Evolutionary conservation across 2,797 vertebrate genomes (phyloP).

Genomic region (Austrolebias charrua): DNA sequence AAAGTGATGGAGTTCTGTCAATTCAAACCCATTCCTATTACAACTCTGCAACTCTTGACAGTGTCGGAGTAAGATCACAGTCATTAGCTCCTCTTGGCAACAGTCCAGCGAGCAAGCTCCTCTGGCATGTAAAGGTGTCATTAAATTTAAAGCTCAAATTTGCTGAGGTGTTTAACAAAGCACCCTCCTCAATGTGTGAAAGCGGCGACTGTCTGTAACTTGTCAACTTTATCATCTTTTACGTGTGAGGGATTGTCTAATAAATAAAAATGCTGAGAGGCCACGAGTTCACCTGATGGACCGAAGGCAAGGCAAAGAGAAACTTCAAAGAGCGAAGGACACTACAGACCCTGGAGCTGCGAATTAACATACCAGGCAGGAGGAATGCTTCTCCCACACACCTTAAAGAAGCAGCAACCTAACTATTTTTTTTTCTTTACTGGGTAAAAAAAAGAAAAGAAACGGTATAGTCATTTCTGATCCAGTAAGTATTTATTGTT

Average conservation of each 20-base stretch:
- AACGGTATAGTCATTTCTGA: slow-evolving; percentile 2
- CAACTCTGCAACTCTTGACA: slow-evolving; percentile 32
- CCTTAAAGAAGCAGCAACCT: slow-evolving; percentile 48
- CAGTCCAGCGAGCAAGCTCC: slow-evolving; percentile 67
- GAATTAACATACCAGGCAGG: slow-evolving; percentile 74
- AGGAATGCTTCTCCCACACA: slow-evolving; percentile 76
- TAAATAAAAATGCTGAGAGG: slow-evolving; percentile 68
- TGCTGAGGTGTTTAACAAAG: slow-evolving; percentile 72
- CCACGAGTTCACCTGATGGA: slow-evolving; percentile 62
- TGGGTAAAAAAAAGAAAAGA: background rate
- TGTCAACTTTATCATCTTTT: slow-evolving; percentile 71
- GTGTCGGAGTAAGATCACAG: slow-evolving; percentile 34
- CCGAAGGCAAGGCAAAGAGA: slow-evolving; percentile 39
- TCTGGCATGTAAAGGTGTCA: slow-evolving; percentile 73
- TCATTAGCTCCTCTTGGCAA: slow-evolving; percentile 66
- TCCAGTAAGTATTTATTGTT: slow-evolving; percentile 14
- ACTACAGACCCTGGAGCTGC: slow-evolving; percentile 67
- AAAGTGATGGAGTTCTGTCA: slow-evolving; percentile 22
- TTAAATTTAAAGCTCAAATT: slow-evolving; percentile 75
- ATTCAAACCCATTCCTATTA: slow-evolving; percentile 19
- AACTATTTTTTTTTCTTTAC: slow-evolving; percentile 47
- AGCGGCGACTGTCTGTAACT: slow-evolving; percentile 66
- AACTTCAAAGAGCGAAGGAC: slow-evolving; percentile 67
- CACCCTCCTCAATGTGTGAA: slow-evolving; percentile 48
- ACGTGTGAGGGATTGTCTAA: slow-evolving; percentile 72